Percentiles rank a stretch among this genome's conserved stretches.
phyloP scores from a whole-genome alignment of 2,888 invertebrate species.

The Drosophila emarginata region DNA sequence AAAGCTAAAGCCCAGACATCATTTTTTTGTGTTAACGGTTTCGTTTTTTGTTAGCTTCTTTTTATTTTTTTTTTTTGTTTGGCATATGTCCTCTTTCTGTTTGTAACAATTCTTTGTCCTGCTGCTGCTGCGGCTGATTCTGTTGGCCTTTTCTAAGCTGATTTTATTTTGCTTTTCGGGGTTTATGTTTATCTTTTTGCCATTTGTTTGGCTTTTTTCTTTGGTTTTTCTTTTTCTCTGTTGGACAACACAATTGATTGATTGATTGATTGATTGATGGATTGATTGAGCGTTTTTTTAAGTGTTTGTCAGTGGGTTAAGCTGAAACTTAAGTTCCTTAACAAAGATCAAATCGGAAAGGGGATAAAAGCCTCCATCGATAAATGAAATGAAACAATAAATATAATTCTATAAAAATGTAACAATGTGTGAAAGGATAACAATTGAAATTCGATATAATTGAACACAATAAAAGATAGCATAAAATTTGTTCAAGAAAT shows the following conservation, averaged over 20 bases:
- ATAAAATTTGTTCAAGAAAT: no score
- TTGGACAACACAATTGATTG: slow-evolving; percentile 69
- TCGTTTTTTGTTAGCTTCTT: no score
- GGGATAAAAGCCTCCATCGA: not conserved
- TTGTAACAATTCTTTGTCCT: slow-evolving; percentile 42
- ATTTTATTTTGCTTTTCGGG: slow-evolving; percentile 56
- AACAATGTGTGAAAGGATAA: no score
- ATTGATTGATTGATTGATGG: slow-evolving; percentile 69
- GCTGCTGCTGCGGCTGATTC: not conserved
- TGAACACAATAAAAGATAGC: no score
- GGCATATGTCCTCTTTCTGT: slow-evolving; percentile 68
- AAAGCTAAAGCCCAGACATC: slow-evolving; percentile 31
- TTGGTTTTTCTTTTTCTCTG: slow-evolving; percentile 38
- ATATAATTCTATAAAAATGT: not conserved
- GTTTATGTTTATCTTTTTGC: slow-evolving; percentile 45
- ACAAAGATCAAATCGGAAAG: slow-evolving; percentile 8
- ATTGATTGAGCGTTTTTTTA: slow-evolving; percentile 72
- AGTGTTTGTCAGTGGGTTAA: slow-evolving; percentile 69
- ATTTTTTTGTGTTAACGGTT: slow-evolving; percentile 41
- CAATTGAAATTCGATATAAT: no score
- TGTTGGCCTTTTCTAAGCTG: slow-evolving; percentile 37
- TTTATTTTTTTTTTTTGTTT: slow-evolving; percentile 51
- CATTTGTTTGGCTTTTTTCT: slow-evolving; percentile 35
- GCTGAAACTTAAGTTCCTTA: slow-evolving; percentile 19
- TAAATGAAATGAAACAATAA: not conserved